These are phyloP conservation scores for Furcifer pardalis DNA, from an alignment of 2,797 vertebrate species.

Conservation along the genomic window DNA sequence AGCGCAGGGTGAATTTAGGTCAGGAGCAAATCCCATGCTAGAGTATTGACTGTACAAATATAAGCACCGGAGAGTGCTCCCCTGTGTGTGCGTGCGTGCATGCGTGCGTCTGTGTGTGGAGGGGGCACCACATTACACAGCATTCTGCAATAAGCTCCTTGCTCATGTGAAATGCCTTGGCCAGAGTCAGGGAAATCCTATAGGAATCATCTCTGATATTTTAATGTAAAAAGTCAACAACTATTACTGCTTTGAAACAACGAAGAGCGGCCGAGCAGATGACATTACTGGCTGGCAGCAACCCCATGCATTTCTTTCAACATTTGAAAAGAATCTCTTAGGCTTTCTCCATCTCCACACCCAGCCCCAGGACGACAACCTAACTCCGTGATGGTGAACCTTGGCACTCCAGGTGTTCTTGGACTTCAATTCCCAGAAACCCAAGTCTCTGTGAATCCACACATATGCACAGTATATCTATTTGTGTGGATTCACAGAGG, in stretches of 20 bases:
- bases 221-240: slow-evolving; percentile 62
- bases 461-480: too few relatives aligned
- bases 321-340: slow-evolving; percentile 35
- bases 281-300: accelerated
- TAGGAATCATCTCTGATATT: slow-evolving; percentile 78
- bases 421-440: too few relatives aligned
- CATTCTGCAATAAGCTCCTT: slow-evolving; percentile 64
- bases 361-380: neutral
- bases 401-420: accelerated
- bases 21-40: slow-evolving; percentile 80
- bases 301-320: neutral
- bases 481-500: too few relatives aligned
- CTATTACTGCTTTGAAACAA: slow-evolving; percentile 43
- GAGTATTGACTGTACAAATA: slow-evolving; percentile 78
- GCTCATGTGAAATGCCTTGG: slow-evolving; percentile 68
- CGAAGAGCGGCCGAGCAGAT: slow-evolving; percentile 3
- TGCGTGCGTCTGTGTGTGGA: neutral
- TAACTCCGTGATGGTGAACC: too few relatives aligned
- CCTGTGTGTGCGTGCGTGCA: slow-evolving; percentile 17
- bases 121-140: slow-evolving; percentile 73
- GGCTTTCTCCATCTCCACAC: neutral
- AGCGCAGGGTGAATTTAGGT: slow-evolving; percentile 80
- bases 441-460: too few relatives aligned
- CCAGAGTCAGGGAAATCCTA: slow-evolving; percentile 61
- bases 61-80: slow-evolving; percentile 84